Evolutionary conservation across 2,113 vertebrate species (phyloP).

Genomic region (Cepphus grylle): DNA sequence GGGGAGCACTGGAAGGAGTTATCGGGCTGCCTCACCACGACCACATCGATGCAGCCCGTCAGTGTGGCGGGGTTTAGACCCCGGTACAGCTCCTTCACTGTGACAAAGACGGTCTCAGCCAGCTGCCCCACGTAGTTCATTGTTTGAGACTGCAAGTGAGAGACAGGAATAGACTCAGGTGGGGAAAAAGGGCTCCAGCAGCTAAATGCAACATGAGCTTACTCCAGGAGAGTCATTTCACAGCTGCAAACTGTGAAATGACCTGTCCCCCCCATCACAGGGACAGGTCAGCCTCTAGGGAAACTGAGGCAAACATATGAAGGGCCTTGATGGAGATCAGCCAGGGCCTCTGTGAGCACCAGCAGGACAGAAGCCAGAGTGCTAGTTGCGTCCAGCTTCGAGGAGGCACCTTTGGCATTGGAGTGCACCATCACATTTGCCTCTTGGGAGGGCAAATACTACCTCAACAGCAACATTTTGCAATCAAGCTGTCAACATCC

Average conservation of each 20-base stretch:
- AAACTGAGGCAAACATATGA: not conserved
- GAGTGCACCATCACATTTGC: not conserved
- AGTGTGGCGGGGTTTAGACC: conserved; percentile 91
- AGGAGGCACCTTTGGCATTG: not conserved
- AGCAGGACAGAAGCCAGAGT: not conserved
- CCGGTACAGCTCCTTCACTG: conserved; percentile 87
- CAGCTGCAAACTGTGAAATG: not conserved
- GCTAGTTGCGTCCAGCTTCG: not conserved
- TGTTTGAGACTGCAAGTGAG: conserved; percentile 71
- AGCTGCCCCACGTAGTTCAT: conserved; percentile 96
- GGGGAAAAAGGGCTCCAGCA: not conserved
- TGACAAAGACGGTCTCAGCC: conserved; percentile 87
- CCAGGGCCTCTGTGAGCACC: not conserved
- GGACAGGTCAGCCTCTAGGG: not conserved
- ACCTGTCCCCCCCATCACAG: rapidly evolving
- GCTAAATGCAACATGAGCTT: not conserved
- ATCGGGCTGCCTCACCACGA: conserved; percentile 89
- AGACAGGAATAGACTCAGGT: not conserved
- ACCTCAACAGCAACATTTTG: not conserved
- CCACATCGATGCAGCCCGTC: conserved; percentile 88
- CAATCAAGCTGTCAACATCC: not conserved
- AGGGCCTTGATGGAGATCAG: not conserved
- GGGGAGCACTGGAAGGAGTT: conserved; percentile 91
- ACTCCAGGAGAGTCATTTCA: not conserved
- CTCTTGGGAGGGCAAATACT: not conserved